Percentiles rank a stretch among this genome's conserved stretches.
These are phyloP conservation scores for Pentalonia nigronervosa DNA, from an alignment of 1,140 invertebrate genomes.

Conservation along the genomic window DNA sequence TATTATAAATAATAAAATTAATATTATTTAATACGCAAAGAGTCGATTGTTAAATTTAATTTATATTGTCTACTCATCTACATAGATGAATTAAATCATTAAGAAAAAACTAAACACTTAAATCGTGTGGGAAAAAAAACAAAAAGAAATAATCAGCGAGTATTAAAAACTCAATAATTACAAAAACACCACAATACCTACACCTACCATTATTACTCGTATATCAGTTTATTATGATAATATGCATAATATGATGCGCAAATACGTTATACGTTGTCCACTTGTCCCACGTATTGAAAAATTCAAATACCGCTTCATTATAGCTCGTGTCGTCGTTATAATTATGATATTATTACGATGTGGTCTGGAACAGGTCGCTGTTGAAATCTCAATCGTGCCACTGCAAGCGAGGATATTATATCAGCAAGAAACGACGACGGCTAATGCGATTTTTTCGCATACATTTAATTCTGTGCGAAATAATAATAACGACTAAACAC, in stretches of 20 bases:
- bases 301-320: neutral
- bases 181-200: neutral
- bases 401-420: neutral
- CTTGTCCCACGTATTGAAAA: neutral
- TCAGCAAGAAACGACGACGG: neutral
- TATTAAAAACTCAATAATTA: neutral
- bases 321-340: neutral
- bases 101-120: neutral
- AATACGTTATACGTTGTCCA: neutral
- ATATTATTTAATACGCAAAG: neutral
- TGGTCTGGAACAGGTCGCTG: neutral
- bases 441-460: neutral
- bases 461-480: neutral
- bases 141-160: neutral
- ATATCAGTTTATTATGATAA: too few relatives aligned
- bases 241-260: neutral
- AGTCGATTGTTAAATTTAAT: neutral
- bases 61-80: neutral
- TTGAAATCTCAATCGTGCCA: neutral
- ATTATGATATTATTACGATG: neutral
- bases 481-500: neutral
- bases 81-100: neutral
- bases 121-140: neutral
- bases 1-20: neutral
- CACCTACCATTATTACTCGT: neutral